Evolutionary conservation across 1,140 invertebrate species (phyloP).

Genomic region (Apis cerana): DNA sequence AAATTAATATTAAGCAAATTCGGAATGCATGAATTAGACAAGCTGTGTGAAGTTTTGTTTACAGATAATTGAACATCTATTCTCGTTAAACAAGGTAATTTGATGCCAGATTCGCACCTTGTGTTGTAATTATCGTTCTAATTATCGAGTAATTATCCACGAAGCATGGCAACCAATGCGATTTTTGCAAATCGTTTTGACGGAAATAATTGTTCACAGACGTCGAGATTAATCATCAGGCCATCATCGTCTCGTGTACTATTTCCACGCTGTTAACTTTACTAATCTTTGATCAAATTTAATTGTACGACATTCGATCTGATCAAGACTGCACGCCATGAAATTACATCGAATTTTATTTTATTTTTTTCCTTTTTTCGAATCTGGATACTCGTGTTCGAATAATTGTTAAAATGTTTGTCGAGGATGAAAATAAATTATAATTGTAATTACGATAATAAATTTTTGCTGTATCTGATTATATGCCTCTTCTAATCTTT

Average conservation of each 20-base stretch:
- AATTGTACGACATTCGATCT: background rate
- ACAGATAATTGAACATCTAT: constrained; percentile 34
- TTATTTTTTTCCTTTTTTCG: background rate
- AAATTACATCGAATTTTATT: background rate
- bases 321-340: background rate
- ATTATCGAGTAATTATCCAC: constrained; percentile 35
- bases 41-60: constrained; percentile 14
- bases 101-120: constrained; percentile 22
- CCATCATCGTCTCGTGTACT: background rate
- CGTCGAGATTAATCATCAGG: background rate
- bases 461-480: too few relatives aligned
- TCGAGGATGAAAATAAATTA: too few relatives aligned
- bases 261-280: background rate
- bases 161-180: background rate
- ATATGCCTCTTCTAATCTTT: too few relatives aligned
- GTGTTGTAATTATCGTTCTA: constrained; percentile 36
- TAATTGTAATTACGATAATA: too few relatives aligned
- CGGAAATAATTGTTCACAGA: constrained; percentile 6
- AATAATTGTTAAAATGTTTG: too few relatives aligned
- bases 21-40: constrained; percentile 1
- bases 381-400: background rate
- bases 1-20: too few relatives aligned
- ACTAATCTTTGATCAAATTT: constrained; percentile 13
- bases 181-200: constrained; percentile 7
- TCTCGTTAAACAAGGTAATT: constrained; percentile 38